Evolutionary conservation across 2,888 invertebrate genomes (phyloP).

Genomic region (Megaustenia siamemsis): DNA sequence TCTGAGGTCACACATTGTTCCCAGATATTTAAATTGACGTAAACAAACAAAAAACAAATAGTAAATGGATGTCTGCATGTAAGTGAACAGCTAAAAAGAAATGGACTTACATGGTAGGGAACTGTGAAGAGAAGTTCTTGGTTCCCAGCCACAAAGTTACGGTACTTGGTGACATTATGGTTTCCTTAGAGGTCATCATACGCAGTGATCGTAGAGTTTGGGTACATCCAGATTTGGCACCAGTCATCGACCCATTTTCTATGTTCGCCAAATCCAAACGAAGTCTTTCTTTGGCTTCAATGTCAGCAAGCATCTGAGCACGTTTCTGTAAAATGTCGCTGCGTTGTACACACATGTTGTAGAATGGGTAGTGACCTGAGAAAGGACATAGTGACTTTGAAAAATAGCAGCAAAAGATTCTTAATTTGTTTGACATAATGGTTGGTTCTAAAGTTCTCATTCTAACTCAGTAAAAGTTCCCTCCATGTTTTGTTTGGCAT

Average conservation of each 20-base stretch:
- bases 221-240: constrained; percentile 28
- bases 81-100: too few species aligned
- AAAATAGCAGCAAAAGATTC: too few species aligned
- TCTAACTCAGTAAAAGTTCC: too few species aligned
- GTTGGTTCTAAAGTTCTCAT: too few species aligned
- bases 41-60: too few species aligned
- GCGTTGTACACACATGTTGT: constrained; percentile 55
- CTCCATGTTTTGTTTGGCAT: too few species aligned
- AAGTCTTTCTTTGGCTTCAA: constrained; percentile 41
- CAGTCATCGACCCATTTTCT: not conserved
- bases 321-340: constrained; percentile 43
- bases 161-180: constrained; percentile 70
- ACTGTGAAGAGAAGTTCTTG: constrained; percentile 74
- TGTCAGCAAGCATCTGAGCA: constrained; percentile 44
- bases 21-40: too few species aligned
- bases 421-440: too few species aligned
- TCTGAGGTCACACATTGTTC: too few species aligned
- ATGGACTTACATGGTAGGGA: constrained; percentile 65
- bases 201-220: constrained; percentile 53
- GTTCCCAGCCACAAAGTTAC: constrained; percentile 74
- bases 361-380: constrained; percentile 54
- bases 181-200: constrained; percentile 56
- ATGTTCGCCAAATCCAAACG: constrained; percentile 16
- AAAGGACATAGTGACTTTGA: too few species aligned
- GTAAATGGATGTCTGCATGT: too few species aligned